phyloP scores from a whole-genome alignment of 2,113 vertebrate genomes.

The Mus spicilegus region DNA sequence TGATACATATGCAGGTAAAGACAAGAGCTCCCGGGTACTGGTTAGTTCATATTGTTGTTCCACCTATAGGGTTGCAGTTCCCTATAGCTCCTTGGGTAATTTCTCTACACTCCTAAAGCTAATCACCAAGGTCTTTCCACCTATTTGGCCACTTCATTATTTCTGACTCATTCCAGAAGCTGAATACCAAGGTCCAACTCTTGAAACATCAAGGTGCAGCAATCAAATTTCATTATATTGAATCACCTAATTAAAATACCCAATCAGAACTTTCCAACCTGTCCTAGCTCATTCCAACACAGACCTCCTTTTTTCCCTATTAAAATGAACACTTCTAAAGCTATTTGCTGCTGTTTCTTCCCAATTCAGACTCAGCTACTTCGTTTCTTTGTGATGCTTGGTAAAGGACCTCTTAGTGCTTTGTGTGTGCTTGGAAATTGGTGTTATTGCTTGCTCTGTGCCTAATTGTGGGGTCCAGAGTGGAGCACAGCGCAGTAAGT shows the following conservation, averaged over 20 bases:
- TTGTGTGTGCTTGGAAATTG: neutral
- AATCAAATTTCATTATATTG: neutral
- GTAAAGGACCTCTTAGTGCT: neutral
- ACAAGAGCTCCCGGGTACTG: too few relatives aligned
- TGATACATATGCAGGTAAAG: too few relatives aligned
- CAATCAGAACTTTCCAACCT: neutral
- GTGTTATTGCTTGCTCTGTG: neutral
- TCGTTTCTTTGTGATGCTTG: neutral
- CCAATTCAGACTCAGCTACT: neutral
- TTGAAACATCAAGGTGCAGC: neutral
- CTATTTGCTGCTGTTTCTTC: neutral
- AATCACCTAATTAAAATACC: neutral
- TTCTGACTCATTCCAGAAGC: neutral
- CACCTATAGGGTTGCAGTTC: too few relatives aligned
- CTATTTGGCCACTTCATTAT: neutral
- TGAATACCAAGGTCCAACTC: neutral
- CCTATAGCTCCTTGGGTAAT: too few relatives aligned
- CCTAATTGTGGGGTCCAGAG: too few relatives aligned
- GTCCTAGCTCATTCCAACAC: neutral
- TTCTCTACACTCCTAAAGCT: neutral
- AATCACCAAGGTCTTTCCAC: fast-evolving
- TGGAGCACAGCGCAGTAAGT: neutral
- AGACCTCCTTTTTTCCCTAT: neutral
- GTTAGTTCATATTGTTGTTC: too few relatives aligned
- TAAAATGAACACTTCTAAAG: neutral